phyloP scores from a whole-genome alignment of 2,797 vertebrate species.

The Catamblyrhynchus diadema region DNA sequence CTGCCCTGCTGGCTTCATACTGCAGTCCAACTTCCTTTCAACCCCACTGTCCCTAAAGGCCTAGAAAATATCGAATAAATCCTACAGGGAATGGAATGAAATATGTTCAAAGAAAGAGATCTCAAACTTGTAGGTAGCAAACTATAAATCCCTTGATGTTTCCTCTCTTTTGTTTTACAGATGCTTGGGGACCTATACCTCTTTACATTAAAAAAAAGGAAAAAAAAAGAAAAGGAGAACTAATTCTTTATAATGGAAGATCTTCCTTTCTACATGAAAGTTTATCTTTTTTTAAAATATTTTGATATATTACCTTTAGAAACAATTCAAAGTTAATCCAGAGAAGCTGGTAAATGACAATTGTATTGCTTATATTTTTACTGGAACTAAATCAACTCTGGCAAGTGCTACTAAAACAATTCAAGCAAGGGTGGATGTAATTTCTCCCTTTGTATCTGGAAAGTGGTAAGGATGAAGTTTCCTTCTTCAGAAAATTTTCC shows the following conservation, averaged over 20 bases:
- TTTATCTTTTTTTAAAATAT: constrained; percentile 30
- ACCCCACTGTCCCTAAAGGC: not conserved
- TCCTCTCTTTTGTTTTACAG: not conserved
- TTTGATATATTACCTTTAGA: not conserved
- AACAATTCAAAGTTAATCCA: not conserved
- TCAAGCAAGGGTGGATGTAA: not conserved
- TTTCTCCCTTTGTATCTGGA: not conserved
- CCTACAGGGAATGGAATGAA: not conserved
- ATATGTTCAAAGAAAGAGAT: not conserved
- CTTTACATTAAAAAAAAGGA: not conserved
- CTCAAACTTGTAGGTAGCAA: not conserved
- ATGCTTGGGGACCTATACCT: not conserved
- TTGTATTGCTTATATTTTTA: not conserved
- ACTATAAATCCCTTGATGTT: not conserved
- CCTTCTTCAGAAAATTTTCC: not conserved
- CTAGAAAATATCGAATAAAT: constrained; percentile 22
- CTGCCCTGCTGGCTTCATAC: not conserved
- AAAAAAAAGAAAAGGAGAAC: not conserved
- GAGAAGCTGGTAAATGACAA: not conserved
- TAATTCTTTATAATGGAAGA: not conserved
- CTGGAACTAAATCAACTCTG: not conserved
- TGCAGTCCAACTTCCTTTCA: not conserved
- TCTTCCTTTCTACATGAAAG: not conserved
- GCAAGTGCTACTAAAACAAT: not conserved
- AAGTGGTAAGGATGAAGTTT: not conserved